phyloP scores from a whole-genome alignment of 2,113 vertebrate genomes.

The Vireo altiloquus region DNA sequence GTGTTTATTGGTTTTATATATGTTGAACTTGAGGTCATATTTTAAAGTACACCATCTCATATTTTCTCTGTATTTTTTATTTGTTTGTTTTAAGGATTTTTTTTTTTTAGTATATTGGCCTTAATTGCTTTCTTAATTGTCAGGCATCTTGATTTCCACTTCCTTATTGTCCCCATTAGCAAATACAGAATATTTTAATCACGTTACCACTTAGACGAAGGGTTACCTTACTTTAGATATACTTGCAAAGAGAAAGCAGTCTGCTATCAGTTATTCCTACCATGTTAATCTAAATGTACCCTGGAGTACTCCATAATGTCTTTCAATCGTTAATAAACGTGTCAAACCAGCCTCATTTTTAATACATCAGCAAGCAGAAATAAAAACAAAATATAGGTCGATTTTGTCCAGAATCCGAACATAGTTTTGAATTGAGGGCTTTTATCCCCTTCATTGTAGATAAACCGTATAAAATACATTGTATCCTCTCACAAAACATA shows the following conservation, averaged over 20 bases:
- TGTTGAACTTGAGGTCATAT: background rate
- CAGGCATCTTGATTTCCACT: background rate
- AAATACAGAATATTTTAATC: background rate
- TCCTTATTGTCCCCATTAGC: background rate
- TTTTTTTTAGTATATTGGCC: background rate
- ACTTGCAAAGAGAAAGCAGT: background rate
- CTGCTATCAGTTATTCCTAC: background rate
- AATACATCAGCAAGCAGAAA: background rate
- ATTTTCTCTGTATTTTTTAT: background rate
- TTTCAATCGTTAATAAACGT: background rate
- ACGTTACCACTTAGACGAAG: background rate
- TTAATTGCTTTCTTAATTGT: background rate
- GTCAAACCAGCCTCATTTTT: background rate
- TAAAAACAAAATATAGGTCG: background rate
- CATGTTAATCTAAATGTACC: background rate
- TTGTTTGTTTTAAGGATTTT: background rate
- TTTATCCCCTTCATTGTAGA: background rate
- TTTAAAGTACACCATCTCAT: background rate
- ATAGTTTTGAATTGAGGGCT: background rate
- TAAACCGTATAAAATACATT: background rate
- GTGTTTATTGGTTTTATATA: background rate
- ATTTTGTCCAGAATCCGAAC: background rate
- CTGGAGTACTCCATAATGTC: background rate
- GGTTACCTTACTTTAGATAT: background rate
- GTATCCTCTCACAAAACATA: background rate